Base-by-base conservation (phyloP, 2,113 vertebrate species). In the Phocoena phocoena region DNA sequence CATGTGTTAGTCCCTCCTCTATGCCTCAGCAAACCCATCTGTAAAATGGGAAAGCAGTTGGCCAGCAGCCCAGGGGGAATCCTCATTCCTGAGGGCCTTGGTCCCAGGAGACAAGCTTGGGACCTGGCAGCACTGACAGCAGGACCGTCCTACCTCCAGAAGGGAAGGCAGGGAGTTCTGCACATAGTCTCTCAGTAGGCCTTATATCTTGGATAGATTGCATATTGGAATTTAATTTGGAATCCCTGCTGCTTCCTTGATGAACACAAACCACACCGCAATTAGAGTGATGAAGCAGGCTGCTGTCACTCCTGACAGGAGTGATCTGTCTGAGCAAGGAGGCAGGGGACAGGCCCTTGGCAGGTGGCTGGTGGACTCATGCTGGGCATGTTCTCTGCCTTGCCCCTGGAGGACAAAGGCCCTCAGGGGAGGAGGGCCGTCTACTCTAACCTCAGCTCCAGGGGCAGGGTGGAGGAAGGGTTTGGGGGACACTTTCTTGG, bases 221-320 rank as follows among this genome's bases (percentile, higher is more conserved):
- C 76, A 63, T 84, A 15, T 92, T 97, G 85, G 97, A 44, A 84
- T 97, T 97, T 97, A 74, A 97, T 96, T 98, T 91, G 28, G 77
- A 97, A 84, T 90, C 91, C 94, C 85, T 96, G 47, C 93, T 97
- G n/a, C 95, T 97, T 96, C 80, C 85, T 91, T 98, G 97, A 96
- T 97, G 96, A 96, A 94, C 62, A 28, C 0, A 4, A 96, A 97
- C 96, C 88, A 6, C 68, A 73, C 73, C 83, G 96, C 96, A 87
- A 97, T 98, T 97, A 93, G 20, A 33, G 94, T 38, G 92, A 96
- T 95, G 94, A 94, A 96, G 96, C 80, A 21, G 55, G 93, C 90
- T 3, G 20, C 65, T 23, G 94, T 38, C n/a, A 47, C 70, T 33
- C 79, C 97, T 98, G 89, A 92, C 60, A 88, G 81, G 44, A 36